Percentiles rank a stretch among this genome's conserved stretches.
Evolutionary conservation across 2,888 invertebrate genomes (phyloP).

Genomic region (Tenthredo mesomela): DNA sequence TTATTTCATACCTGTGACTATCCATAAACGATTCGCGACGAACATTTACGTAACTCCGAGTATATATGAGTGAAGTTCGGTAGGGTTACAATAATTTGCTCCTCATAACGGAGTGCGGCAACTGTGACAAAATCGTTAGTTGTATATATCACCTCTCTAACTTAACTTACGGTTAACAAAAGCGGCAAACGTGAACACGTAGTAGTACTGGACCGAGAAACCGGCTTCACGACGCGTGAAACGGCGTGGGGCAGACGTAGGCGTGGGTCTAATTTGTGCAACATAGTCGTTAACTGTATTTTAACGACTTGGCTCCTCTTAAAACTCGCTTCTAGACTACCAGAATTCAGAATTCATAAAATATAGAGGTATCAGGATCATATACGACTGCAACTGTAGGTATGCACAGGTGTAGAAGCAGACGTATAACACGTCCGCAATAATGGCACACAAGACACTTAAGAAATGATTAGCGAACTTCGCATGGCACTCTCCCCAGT

Average conservation of each 20-base stretch:
- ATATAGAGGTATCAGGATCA: not conserved
- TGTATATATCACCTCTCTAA: not conserved
- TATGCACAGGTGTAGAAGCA: not conserved
- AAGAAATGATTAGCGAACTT: constrained; percentile 19
- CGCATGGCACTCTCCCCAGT: not conserved
- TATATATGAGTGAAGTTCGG: not conserved
- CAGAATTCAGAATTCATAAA: not conserved
- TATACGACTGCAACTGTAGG: not conserved
- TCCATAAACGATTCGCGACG: not conserved
- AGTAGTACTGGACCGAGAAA: constrained; percentile 36
- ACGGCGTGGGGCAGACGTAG: constrained; percentile 35
- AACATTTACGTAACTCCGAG: not conserved
- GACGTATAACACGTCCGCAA: not conserved
- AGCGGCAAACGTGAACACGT: not conserved
- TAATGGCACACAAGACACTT: not conserved
- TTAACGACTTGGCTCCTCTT: constrained; percentile 29
- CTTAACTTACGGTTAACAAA: constrained; percentile 10
- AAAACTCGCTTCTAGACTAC: not conserved
- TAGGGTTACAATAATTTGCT: not conserved
- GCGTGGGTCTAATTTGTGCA: constrained; percentile 49
- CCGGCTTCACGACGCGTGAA: constrained; percentile 49
- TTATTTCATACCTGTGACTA: not conserved
- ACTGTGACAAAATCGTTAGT: constrained; percentile 18
- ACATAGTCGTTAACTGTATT: constrained; percentile 50
- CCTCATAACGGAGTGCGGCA: constrained; percentile 4